These are phyloP conservation scores for Panonychus citri DNA, from an alignment of 1,140 invertebrate genomes.

Conservation along the genomic window DNA sequence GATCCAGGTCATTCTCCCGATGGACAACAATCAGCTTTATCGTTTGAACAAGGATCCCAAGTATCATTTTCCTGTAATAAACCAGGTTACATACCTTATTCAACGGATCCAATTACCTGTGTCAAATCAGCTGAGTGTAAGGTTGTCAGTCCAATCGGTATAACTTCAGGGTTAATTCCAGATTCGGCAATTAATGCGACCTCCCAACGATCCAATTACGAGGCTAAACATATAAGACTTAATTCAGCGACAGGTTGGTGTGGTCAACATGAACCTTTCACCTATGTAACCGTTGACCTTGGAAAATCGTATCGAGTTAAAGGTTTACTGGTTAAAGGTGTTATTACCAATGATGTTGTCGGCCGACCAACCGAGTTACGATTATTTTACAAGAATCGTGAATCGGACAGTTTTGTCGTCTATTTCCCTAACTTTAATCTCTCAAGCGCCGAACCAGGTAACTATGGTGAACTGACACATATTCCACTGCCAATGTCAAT, in stretches of 20 bases:
- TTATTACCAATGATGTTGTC: slow-evolving; percentile 80
- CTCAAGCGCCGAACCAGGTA: slow-evolving; percentile 62
- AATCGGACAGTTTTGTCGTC: slow-evolving; percentile 77
- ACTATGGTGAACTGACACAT: slow-evolving; percentile 82
- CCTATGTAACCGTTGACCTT: slow-evolving; percentile 79
- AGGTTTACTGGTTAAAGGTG: slow-evolving; percentile 50
- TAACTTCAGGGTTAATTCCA: slow-evolving; percentile 71
- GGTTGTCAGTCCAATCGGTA: slow-evolving; percentile 66
- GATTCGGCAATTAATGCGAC: slow-evolving; percentile 90
- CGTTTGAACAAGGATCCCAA: slow-evolving; percentile 74
- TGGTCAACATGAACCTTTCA: slow-evolving; percentile 60
- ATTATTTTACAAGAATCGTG: slow-evolving; percentile 85
- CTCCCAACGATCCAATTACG: slow-evolving; percentile 37
- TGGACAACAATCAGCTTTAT: slow-evolving; percentile 60
- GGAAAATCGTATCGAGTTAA: slow-evolving; percentile 71
- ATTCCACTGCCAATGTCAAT: slow-evolving; percentile 80
- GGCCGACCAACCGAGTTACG: slow-evolving; percentile 79
- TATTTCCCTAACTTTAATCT: slow-evolving; percentile 89
- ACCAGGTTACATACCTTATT: slow-evolving; percentile 77
- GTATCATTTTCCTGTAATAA: slow-evolving; percentile 68
- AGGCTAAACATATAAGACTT: slow-evolving; percentile 44
- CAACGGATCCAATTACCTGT: slow-evolving; percentile 67
- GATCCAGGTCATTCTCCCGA: slow-evolving; percentile 81
- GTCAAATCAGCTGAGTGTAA: slow-evolving; percentile 65
- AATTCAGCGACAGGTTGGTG: slow-evolving; percentile 89